Conservation (phyloP, 92 coral and sea anemone genomes). For the Ricordea florida region DNA sequence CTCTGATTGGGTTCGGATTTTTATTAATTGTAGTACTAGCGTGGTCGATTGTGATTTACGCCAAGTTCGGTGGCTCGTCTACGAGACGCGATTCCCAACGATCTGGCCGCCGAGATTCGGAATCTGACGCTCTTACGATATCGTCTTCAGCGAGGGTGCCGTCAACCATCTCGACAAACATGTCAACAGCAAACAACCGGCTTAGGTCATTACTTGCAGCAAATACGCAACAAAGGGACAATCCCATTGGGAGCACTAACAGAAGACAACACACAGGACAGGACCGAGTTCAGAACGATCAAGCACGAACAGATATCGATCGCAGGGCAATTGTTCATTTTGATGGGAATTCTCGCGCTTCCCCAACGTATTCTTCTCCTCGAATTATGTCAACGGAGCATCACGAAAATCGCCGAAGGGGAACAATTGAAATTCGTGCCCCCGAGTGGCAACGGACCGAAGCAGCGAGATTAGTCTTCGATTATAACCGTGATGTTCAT, state of each 20-base stretch:
- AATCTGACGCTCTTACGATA: slow-evolving; percentile 8
- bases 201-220: slow-evolving; percentile 3
- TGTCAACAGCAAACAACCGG: background rate
- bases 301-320: slow-evolving; percentile 9
- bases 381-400: no score
- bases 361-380: no score
- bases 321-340: no score
- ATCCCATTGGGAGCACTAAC: no score
- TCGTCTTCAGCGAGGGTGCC: slow-evolving; percentile 2
- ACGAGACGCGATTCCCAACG: background rate
- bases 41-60: slow-evolving; percentile 22
- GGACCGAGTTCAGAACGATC: slow-evolving; percentile 17
- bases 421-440: no score
- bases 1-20: slow-evolving; percentile 18
- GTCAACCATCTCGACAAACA: slow-evolving; percentile 28
- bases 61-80: background rate
- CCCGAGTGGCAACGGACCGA: slow-evolving; percentile 14
- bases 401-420: no score
- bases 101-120: background rate
- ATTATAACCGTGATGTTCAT: slow-evolving; percentile 1
- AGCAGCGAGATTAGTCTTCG: background rate
- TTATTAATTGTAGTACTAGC: slow-evolving; percentile 15
- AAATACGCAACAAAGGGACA: background rate
- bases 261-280: no score
- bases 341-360: no score